Percentiles rank a stretch among this genome's conserved stretches.
phyloP scores from a whole-genome alignment of 2,113 vertebrate species.

The Salvelinus namaycush region DNA sequence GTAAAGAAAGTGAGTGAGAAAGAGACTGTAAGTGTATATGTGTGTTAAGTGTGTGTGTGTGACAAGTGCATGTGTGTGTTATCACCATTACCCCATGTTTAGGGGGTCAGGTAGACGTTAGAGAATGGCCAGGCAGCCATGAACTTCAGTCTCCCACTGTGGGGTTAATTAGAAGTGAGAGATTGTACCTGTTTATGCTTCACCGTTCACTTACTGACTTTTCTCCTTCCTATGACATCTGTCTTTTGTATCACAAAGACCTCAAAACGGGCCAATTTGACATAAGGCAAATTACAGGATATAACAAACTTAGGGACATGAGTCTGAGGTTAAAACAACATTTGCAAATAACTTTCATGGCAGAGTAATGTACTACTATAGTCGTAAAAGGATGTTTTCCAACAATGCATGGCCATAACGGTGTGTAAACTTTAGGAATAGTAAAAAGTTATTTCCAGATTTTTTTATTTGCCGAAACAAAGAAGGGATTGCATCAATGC shows the following conservation, averaged over 20 bases:
- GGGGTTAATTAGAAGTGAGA: constrained; percentile 49
- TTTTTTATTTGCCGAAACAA: not conserved
- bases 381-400: constrained; percentile 14
- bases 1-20: constrained; percentile 30
- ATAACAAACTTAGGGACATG: constrained; percentile 9
- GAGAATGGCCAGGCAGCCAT: not conserved
- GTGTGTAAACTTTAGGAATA: constrained; percentile 3
- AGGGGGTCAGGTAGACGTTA: constrained; percentile 20
- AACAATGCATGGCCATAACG: constrained; percentile 3
- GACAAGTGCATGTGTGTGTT: constrained; percentile 27
- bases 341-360: constrained; percentile 25
- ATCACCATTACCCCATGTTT: constrained; percentile 17
- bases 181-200: constrained; percentile 27
- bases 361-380: not conserved
- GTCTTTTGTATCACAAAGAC: constrained; percentile 15
- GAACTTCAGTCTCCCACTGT: constrained; percentile 17
- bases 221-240: constrained; percentile 35
- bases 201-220: constrained; percentile 29
- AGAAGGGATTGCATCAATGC: not conserved
- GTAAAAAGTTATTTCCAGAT: not conserved
- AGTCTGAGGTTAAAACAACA: constrained; percentile 15
- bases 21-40: constrained; percentile 7
- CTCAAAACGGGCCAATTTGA: constrained; percentile 22
- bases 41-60: constrained; percentile 4
- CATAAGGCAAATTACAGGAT: constrained; percentile 8